Evolutionary conservation across 2,797 vertebrate species (phyloP).

Genomic region (Trachurus trachurus): DNA sequence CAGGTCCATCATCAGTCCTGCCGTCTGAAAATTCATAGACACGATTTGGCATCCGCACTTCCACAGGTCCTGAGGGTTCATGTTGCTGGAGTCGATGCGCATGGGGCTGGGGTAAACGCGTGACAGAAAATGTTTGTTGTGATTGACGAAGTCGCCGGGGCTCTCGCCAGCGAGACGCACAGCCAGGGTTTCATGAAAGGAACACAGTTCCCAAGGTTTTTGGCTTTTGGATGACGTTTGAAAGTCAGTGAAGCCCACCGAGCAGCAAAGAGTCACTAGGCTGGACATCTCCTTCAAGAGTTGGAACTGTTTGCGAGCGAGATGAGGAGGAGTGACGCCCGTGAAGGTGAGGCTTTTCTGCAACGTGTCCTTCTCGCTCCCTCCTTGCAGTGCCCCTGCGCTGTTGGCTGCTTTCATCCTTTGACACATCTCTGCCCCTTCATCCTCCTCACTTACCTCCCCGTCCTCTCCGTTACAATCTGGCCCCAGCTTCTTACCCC

Average conservation of each 20-base stretch:
- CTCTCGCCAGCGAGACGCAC: constrained; percentile 89
- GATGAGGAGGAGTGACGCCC: constrained; percentile 32
- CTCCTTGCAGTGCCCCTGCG: constrained; percentile 61
- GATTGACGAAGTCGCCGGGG: constrained; percentile 94
- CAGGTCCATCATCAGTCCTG: constrained; percentile 96
- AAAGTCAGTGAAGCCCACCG: constrained; percentile 91
- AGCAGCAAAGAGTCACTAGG: constrained; percentile 92
- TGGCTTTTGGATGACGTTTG: constrained; percentile 89
- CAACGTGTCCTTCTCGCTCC: constrained; percentile 63
- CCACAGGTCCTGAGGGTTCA: constrained; percentile 97
- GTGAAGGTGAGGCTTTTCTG: constrained; percentile 70
- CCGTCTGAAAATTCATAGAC: constrained; percentile 96
- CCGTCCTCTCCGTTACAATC: constrained; percentile 86
- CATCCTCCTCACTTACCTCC: constrained; percentile 94
- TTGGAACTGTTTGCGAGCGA: constrained; percentile 73
- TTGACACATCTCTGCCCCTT: constrained; percentile 92
- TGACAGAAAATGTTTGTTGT: constrained; percentile 94
- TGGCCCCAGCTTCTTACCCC: constrained; percentile 89
- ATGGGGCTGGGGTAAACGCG: constrained; percentile 93
- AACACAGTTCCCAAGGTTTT: constrained; percentile 94
- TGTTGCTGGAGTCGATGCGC: constrained; percentile 95
- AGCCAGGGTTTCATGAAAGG: constrained; percentile 92
- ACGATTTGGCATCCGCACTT: constrained; percentile 97
- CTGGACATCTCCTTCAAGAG: constrained; percentile 93
- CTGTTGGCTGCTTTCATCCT: constrained; percentile 76